Base-by-base conservation (phyloP, 2,888 invertebrate genomes). In the Eilema sororculum region DNA sequence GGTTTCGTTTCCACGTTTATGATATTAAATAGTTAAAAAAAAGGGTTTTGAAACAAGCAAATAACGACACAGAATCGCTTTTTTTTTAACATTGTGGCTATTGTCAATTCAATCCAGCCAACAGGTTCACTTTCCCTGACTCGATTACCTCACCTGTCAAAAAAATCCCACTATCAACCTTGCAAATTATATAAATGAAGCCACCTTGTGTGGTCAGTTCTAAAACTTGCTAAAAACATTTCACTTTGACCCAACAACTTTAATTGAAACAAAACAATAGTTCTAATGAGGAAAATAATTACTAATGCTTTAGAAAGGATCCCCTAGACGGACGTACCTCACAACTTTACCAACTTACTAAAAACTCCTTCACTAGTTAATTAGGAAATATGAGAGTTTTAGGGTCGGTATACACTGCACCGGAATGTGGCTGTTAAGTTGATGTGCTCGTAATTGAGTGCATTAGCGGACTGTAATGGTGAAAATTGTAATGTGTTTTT, bases 351-450 rank as follows among this genome's bases (percentile, higher is more conserved):
- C 30, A 16, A 57, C 30, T 64, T 64, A n/a, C 69, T 80, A 74
- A 78, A 82, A 81, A 74, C 82, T 60, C 70, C 62, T 13, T 28
- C 30, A 37, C 52, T 67, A 67, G 52, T 71, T 78, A 81, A 81
- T 81, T 80, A 82, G 46, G 60, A 78, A 67, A 75, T 74, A 77
- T 78, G 41, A 58, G 63, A 61, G 69, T 71, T 70, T 73, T 22
- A 71, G 57, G 74, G 25, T 41, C 8, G 16, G 12, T 24, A 6
- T n/a, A 22, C 65, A 64, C 63, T 61, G 61, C 67, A 61, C 30
- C 30, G 46, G 52, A 33, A 67, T 28, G 58, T 59, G 58, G 3
- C 24, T 24, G 3, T 66, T 37, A 65, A 58, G 56, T 56, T 61
- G 16, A 63, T 33, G 30, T n/a, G 64, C n/a, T 65, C 69, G n/a